Base-by-base conservation (phyloP, 2,113 vertebrate species). In the Lasiurus cinereus region DNA sequence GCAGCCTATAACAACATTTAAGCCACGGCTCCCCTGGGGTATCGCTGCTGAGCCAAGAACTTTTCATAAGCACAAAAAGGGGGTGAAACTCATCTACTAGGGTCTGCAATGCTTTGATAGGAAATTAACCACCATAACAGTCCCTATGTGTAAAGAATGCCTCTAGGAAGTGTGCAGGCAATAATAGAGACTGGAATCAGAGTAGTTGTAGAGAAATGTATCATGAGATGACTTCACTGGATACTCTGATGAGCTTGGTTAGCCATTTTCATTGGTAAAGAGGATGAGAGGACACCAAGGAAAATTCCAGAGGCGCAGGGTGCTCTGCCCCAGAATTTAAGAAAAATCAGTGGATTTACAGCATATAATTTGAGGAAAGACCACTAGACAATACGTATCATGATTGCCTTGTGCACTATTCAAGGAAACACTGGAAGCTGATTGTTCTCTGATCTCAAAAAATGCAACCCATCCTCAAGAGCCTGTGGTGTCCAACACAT, bases 311-410 rank as follows among this genome's bases (percentile, higher is more conserved):
- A 91, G 29, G 13, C 14, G 8, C 69, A 91, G 1, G 24, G 18
- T 36, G 6, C 8, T 72, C 33, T 90, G 31, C 33, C 36, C 39
- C 31, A 83, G 77, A 27, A 11, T 62, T 93, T 16, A 87, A 36
- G 52, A 73, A 77, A 87, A 88, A n/a, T 66, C 64, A 86, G 10
- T 73, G 39, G 5, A 8, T 39, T 91, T 50, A n/a, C 22, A 87
- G 22, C 14, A 69, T 56, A 69, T 59, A 72, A 59, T 74, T 33
- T 76, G 56, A 94, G 56, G 48, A 93, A 91, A 90, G 50, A 79
- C 22, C 31, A 33, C 22, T 64, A 62, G 54, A 43, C n/a, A 70
- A 82, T 5, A 85, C 0, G 50, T 29, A 70, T 78, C 22, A 39
- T 24, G 31, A 29, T 43, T 94, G 43, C 7, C 24, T 59, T 15